A percentile compares a stretch with the other conserved stretches of the same genome.
Evolutionary conservation across 2,888 invertebrate genomes (phyloP).

Genomic region (Drosophila putrida): DNA sequence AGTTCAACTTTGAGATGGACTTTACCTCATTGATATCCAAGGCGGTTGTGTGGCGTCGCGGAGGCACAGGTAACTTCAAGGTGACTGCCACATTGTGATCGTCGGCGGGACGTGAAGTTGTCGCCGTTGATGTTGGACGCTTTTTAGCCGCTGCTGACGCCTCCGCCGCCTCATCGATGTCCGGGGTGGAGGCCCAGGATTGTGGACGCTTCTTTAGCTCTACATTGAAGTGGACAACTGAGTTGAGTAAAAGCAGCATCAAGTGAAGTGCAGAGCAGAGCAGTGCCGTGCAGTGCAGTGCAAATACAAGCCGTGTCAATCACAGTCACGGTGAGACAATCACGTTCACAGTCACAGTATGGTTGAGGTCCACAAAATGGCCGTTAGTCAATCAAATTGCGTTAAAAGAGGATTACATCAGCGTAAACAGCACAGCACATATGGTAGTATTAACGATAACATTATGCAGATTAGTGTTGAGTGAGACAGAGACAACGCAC

Average conservation of each 20-base stretch:
- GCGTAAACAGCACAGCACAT: conserved; percentile 34
- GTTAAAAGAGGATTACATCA: conserved; percentile 42
- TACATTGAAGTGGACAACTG: conserved; percentile 86
- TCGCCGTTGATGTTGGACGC: conserved; percentile 8
- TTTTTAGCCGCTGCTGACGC: conserved; percentile 8
- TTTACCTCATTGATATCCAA: conserved; percentile 85
- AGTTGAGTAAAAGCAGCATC: conserved; percentile 67
- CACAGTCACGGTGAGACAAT: conserved; percentile 33
- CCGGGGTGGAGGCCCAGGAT: conserved; percentile 94
- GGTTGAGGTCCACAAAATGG: conserved; percentile 44
- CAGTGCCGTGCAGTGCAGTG: neutral
- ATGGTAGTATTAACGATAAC: conserved; percentile 39
- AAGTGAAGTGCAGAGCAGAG: conserved; percentile 44
- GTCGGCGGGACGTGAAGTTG: conserved; percentile 84
- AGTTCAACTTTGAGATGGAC: too few species aligned
- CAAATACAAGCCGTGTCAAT: conserved; percentile 37
- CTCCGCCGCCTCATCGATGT: conserved; percentile 87
- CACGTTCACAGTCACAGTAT: conserved; percentile 35
- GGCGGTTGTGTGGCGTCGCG: conserved; percentile 88
- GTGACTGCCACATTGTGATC: conserved; percentile 88
- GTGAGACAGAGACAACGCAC: conserved; percentile 15
- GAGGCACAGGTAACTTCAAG: conserved; percentile 89
- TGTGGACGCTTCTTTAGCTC: conserved; percentile 85
- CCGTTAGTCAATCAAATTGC: conserved; percentile 51
- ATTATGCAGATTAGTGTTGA: conserved; percentile 58